Conservation (phyloP, 2,113 vertebrate genomes). For the Panurus biarmicus region DNA sequence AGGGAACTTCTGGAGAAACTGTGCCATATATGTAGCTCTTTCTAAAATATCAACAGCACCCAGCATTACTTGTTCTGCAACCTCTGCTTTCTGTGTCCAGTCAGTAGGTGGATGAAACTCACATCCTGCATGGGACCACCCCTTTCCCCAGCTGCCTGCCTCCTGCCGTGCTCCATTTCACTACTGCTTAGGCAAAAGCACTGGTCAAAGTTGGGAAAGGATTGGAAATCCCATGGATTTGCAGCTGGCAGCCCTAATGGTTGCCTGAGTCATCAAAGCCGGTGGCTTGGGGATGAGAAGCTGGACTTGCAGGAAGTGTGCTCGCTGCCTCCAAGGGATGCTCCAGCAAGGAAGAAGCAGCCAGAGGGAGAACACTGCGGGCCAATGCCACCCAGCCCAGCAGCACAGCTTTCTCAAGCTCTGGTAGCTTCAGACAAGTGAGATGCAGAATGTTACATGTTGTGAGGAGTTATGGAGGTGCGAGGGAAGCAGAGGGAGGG, state of each 20-base stretch:
- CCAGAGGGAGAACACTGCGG: fast-evolving
- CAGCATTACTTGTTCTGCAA: not conserved
- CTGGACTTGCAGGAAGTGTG: not conserved
- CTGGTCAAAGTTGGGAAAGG: not conserved
- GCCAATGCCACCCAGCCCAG: not conserved
- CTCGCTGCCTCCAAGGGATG: not conserved
- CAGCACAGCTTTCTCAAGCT: not conserved
- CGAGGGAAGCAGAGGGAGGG: not conserved
- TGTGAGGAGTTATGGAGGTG: not conserved
- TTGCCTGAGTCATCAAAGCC: not conserved
- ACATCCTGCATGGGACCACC: fast-evolving
- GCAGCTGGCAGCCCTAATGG: not conserved
- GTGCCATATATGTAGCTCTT: slow-evolving; percentile 6
- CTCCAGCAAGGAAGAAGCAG: not conserved
- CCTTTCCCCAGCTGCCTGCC: fast-evolving
- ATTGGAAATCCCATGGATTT: not conserved
- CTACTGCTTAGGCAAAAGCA: not conserved
- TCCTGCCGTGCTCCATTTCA: not conserved
- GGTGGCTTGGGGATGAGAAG: not conserved
- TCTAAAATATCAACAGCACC: not conserved
- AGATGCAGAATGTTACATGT: fast-evolving
- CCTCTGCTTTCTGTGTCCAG: not conserved
- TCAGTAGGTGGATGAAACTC: not conserved
- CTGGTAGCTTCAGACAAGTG: not conserved
- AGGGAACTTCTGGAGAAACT: slow-evolving; percentile 34